Evolutionary conservation across 2,888 invertebrate species (phyloP), one percentile per base, ranked within the genome.

Genomic region (Arrhopalites spinosus): DNA sequence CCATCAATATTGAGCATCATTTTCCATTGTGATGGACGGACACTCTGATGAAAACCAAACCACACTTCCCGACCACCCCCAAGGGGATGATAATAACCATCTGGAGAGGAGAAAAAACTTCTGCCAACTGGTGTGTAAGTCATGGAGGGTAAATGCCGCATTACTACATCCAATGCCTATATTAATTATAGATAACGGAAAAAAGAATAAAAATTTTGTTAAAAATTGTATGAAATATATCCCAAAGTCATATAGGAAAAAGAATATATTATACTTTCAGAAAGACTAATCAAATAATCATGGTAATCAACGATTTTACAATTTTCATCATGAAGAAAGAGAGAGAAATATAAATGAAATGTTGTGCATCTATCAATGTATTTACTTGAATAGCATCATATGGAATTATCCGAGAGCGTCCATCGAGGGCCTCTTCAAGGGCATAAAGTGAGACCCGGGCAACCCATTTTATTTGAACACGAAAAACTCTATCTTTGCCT

Each of bases 1-100:
- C 96, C 98, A 88, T 99, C 99, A 87, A 99, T 99, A 86, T 99
- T 99, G 78, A 99, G 90, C 98, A 99, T 99, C 99, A 99, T 99
- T 89, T 99, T 99, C 99, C 99, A 99, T 85, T 98, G 98, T 78
- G 98, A 98, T 15, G 99, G 99, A 84, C 98, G 90, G 23, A 99
- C 98, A 79, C 96, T 96, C 87, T 99, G 99, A 89, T 99, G 99
- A 87, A 99, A 99, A 86, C 99, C 99, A 88, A 99, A 99, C 99
- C 99, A 99, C 0, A 99, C 99, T 87, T 98, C 98, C 83, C 98
- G 89, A 36, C 98, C 98, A 80, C 98, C 98, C 79, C 90, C 91
- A 75, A 99, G 88, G 0, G 98, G 98, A 88, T 99, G 98, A 85
- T 98, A 97, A 85, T 97, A 98, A 71, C 96, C 97, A 87, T 98